phyloP scores from a whole-genome alignment of 2,888 invertebrate genomes.

The Oscheius sp. region DNA sequence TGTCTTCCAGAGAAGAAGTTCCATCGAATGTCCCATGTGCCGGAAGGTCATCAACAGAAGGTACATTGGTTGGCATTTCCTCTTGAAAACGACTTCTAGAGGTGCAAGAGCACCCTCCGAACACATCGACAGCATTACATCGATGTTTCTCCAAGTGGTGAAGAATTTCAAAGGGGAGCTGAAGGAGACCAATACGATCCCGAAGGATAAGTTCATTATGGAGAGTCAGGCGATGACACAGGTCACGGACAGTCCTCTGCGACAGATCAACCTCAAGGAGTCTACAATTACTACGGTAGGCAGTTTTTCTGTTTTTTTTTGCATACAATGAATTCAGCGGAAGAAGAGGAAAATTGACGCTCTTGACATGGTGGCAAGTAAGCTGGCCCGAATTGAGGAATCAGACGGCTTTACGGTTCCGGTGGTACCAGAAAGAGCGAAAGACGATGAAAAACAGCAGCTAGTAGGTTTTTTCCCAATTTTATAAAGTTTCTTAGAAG shows the following conservation, averaged over 20 bases:
- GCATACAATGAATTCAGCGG: not conserved
- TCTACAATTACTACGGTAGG: not conserved
- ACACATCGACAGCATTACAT: not conserved
- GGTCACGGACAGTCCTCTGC: not conserved
- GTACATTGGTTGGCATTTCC: slow-evolving; percentile 13
- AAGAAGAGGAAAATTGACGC: slow-evolving; percentile 10
- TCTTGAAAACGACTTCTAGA: not conserved
- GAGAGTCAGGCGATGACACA: slow-evolving; percentile 14
- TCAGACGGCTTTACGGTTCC: not conserved
- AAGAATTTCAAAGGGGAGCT: slow-evolving; percentile 9
- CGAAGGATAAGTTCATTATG: slow-evolving; percentile 8
- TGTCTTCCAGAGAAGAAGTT: slow-evolving; percentile 46
- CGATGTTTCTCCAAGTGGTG: not conserved
- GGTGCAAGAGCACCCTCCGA: slow-evolving; percentile 17
- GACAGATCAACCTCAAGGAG: not conserved
- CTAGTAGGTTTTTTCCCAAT: too few relatives aligned
- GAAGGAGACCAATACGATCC: slow-evolving; percentile 8
- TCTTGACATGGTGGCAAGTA: not conserved
- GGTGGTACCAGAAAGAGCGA: not conserved
- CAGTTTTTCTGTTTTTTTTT: not conserved
- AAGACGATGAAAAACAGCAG: too few relatives aligned
- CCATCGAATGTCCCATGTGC: slow-evolving; percentile 57
- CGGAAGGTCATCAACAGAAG: slow-evolving; percentile 48
- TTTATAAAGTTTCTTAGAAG: too few relatives aligned
- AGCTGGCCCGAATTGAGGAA: not conserved